Evolutionary conservation across 2,888 invertebrate genomes (phyloP), one percentile per base, ranked within the genome.

Genomic region (Cetonia aurata): DNA sequence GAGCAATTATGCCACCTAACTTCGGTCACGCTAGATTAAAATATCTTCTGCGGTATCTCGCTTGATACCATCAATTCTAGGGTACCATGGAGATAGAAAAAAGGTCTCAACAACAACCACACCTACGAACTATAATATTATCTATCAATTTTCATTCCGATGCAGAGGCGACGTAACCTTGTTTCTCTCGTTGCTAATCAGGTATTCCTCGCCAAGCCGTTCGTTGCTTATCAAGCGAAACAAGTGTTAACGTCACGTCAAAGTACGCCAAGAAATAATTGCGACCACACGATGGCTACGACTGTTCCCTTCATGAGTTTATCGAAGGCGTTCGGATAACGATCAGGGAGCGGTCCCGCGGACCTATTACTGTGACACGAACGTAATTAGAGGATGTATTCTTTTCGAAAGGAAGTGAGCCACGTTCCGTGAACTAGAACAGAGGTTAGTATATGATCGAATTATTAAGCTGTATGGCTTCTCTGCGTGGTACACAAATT

Each of bases 171-270:
- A 25, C 56, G 41, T 56, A 56, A 56, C 41, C 56, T 56, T 56
- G 56, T 56, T 56, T 56, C 41, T 56, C 56, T 56, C 37, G 33
- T 15, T n/a, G 56, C 41, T 56, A 56, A 56, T 56, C 56, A 56
- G 56, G 41, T 56, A 56, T 15, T 56, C 37, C n/a, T 37, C 37
- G 56, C 13, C 17, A 13, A 10, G 15, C 10, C 56, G 56, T 56
- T 13, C 17, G 56, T 56, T 41, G 56, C 37, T 37, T 37, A 41
- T 56, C 56, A 41, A 56, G 56, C 56, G 56, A 56, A 56, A 56
- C 56, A 56, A 56, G 56, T 56, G 56, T 56, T 56, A 56, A 56
- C 56, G 41, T 56, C 56, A 56, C 37, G 56, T 56, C 56, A 56
- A 41, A 56, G 56, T 37, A 56, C 56, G 17, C 56, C 15, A 17